Evolutionary conservation across 2,888 invertebrate genomes (phyloP), one percentile per base, ranked within the genome.

Genomic region (Oscheius sp.): DNA sequence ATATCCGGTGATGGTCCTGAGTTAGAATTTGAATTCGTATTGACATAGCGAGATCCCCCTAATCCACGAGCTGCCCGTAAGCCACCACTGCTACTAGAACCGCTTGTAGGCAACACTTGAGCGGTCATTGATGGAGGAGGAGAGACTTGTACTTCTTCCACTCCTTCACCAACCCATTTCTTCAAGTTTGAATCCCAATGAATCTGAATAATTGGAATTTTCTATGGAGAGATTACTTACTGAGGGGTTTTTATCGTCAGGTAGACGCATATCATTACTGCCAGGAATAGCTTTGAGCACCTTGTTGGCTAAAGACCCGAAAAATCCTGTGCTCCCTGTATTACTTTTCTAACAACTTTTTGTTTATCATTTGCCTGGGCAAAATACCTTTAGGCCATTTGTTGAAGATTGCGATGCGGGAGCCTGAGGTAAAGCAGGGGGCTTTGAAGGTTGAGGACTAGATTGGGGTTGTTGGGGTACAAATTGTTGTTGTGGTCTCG

Each of bases 181-280:
- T 77, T 69, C 53, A 72, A 46, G 25, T 61, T 70, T 5, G 72
- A 65, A 50, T 84, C 83, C 81, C 82, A 84, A 4, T 67, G 57
- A 58, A 83, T 82, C 82, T 83, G 70, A 27, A 33, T 23, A 17
- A n/a, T n/a, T n/a, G 12, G 12, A 23, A 15, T 29, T 53, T 20
- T 6, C 3, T 37, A 20, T 3, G 20, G 10, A 1, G 20, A n/a
- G 2, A 27, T 4, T 3, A 3, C 37, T 17, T 57, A 83, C 83
- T 50, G 71, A 48, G n/a, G 79, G 80, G 45, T 80, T 73, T 17
- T 39, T 72, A 64, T 85, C 85, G 65, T 85, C 82, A 2, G 85
- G 85, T n/a, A 85, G 77, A 6, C 70, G 81, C 85, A 85, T 85
- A 34, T 75, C 72, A 33, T 82, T 82, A 1, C 65, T 29, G n/a